phyloP scores from a whole-genome alignment of 2,888 invertebrate species.

The Hedychridium roseum region DNA sequence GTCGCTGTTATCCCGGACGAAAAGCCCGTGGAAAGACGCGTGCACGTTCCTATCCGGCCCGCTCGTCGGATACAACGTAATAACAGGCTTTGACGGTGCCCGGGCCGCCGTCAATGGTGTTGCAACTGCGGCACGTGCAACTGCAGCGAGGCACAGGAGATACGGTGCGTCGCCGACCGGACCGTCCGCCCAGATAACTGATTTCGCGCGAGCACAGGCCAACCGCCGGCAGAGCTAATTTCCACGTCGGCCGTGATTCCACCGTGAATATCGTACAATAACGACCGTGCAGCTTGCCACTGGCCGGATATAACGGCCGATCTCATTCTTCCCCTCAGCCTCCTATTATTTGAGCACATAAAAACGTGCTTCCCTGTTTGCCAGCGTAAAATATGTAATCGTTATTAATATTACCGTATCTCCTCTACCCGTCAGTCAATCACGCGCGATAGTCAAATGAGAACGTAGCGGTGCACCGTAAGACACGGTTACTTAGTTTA shows the following conservation, averaged over 20 bases:
- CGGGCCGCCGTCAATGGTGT: slow-evolving; percentile 22
- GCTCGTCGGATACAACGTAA: slow-evolving; percentile 46
- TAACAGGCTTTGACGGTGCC: slow-evolving; percentile 49
- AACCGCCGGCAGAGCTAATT: slow-evolving; percentile 15
- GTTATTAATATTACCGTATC: too few species aligned
- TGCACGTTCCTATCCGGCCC: slow-evolving; percentile 15
- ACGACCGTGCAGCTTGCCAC: too few species aligned
- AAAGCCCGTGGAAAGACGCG: slow-evolving; percentile 26
- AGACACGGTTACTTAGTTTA: too few species aligned
- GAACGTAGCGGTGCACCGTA: too few species aligned
- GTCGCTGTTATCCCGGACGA: slow-evolving; percentile 17
- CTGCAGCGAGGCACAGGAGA: slow-evolving; percentile 10
- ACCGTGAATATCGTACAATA: too few species aligned
- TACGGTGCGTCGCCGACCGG: slow-evolving; percentile 14
- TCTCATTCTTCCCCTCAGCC: too few species aligned
- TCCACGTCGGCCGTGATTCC: neutral
- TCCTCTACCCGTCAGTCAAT: too few species aligned
- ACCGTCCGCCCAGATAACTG: slow-evolving; percentile 30
- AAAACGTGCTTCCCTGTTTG: too few species aligned
- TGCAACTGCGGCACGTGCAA: slow-evolving; percentile 28
- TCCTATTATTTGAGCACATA: too few species aligned
- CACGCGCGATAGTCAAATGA: too few species aligned
- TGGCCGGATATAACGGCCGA: too few species aligned
- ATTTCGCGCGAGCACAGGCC: slow-evolving; percentile 28
- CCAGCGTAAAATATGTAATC: too few species aligned